Percentiles rank a stretch among this genome's conserved stretches.
phyloP scores from a whole-genome alignment of 2,888 invertebrate species.

The Dicycla oo region DNA sequence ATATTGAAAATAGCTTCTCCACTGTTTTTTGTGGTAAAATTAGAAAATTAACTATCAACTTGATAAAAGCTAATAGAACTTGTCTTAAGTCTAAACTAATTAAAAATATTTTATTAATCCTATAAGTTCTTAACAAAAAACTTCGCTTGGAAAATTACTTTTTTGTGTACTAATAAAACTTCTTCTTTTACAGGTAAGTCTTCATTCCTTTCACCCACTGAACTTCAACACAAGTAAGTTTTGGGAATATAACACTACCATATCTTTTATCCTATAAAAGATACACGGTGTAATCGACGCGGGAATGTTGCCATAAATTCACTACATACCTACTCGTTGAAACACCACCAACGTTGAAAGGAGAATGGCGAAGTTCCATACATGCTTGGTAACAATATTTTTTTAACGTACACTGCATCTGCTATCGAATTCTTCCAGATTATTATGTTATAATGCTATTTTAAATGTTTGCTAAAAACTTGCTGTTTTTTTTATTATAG shows the following conservation, averaged over 20 bases:
- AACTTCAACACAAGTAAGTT: conserved; percentile 23
- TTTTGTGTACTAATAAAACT: conserved; percentile 37
- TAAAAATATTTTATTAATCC: conserved; percentile 8
- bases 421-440: too few relatives aligned
- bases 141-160: not conserved
- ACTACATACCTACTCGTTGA: too few relatives aligned
- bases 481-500: too few relatives aligned
- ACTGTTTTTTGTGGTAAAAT: not conserved
- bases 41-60: not conserved
- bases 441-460: too few relatives aligned
- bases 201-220: not conserved
- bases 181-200: conserved; percentile 61
- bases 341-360: too few relatives aligned
- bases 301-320: too few relatives aligned
- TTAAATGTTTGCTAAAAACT: too few relatives aligned
- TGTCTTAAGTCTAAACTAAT: conserved; percentile 2
- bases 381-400: too few relatives aligned
- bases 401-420: too few relatives aligned
- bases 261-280: not conserved
- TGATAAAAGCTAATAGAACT: not conserved
- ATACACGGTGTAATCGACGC: too few relatives aligned
- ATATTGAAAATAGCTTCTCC: too few relatives aligned
- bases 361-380: too few relatives aligned
- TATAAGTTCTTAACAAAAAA: conserved; percentile 2
- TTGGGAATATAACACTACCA: not conserved